Evolutionary conservation across 2,888 invertebrate genomes (phyloP).

Genomic region (Meiosimyza decipiens): DNA sequence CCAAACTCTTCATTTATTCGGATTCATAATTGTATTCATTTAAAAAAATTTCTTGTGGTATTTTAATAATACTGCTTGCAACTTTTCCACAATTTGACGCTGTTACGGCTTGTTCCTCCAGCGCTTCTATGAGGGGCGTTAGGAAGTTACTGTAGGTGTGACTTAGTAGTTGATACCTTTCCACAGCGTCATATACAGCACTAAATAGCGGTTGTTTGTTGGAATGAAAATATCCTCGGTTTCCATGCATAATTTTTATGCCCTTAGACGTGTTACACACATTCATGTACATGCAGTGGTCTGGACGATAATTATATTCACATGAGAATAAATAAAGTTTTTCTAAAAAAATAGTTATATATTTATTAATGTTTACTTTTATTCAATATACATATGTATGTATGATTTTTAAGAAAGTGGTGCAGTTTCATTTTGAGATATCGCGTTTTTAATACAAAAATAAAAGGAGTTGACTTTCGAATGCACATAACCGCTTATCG

Average conservation of each 20-base stretch:
- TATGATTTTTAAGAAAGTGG: neutral
- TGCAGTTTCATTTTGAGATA: neutral
- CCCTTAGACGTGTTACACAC: conserved; percentile 78
- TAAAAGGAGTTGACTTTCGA: neutral
- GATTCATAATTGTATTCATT: conserved; percentile 56
- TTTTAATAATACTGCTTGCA: conserved; percentile 69
- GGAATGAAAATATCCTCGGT: conserved; percentile 85
- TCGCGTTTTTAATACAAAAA: neutral
- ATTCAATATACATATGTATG: neutral
- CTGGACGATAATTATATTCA: conserved; percentile 91
- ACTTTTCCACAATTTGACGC: conserved; percentile 76
- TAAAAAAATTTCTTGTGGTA: conserved; percentile 65
- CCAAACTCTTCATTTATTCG: too few species aligned
- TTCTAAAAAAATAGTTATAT: conserved; percentile 70
- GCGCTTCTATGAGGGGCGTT: conserved; percentile 53
- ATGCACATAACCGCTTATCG: neutral
- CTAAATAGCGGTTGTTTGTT: conserved; percentile 88
- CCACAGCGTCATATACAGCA: conserved; percentile 72
- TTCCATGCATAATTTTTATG: conserved; percentile 88
- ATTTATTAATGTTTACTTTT: neutral
- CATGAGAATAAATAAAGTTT: conserved; percentile 85
- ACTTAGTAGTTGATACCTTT: conserved; percentile 72
- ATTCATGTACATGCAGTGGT: conserved; percentile 96
- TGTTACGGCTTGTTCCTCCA: conserved; percentile 70
- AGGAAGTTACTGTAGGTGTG: conserved; percentile 56